A percentile compares a stretch with the other conserved stretches of the same genome.
phyloP scores from a whole-genome alignment of 2,888 invertebrate species.

The Phragmatobia fuliginosa region DNA sequence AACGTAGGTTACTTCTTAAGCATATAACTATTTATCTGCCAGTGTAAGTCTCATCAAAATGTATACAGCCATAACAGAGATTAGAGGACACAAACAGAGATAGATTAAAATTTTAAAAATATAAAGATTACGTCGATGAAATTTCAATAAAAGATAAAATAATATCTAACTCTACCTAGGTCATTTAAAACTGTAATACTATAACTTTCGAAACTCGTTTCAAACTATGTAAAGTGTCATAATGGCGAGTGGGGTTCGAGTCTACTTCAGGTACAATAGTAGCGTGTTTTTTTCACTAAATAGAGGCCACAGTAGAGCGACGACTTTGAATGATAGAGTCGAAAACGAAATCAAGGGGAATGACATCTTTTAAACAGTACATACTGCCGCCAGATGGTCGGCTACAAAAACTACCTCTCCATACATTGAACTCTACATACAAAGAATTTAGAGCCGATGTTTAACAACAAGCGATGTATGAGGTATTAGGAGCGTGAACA shows the following conservation, averaged over 20 bases:
- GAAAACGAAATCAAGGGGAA: slow-evolving; percentile 63
- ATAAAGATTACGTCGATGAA: no score
- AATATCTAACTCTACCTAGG: background rate
- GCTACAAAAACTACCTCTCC: slow-evolving; percentile 44
- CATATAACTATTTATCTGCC: no score
- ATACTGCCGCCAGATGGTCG: slow-evolving; percentile 63
- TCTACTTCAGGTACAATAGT: slow-evolving; percentile 37
- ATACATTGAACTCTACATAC: slow-evolving; percentile 48
- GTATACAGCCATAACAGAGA: no score
- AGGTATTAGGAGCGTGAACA: background rate
- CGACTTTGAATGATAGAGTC: slow-evolving; percentile 62
- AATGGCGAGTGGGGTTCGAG: slow-evolving; percentile 4
- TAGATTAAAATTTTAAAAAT: no score
- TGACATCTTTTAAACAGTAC: slow-evolving; percentile 65
- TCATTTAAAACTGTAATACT: background rate
- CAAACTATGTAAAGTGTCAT: slow-evolving; percentile 1
- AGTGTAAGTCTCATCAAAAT: no score
- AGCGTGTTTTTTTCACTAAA: slow-evolving; percentile 52
- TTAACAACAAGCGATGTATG: slow-evolving; percentile 46
- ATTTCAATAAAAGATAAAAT: background rate
- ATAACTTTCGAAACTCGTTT: slow-evolving; percentile 9
- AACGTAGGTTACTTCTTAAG: no score
- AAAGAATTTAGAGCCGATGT: slow-evolving; percentile 18
- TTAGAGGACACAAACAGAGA: no score
- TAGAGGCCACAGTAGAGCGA: slow-evolving; percentile 53